These are phyloP conservation scores for Diprion similis DNA, from an alignment of 1,140 invertebrate species.

Conservation along the genomic window DNA sequence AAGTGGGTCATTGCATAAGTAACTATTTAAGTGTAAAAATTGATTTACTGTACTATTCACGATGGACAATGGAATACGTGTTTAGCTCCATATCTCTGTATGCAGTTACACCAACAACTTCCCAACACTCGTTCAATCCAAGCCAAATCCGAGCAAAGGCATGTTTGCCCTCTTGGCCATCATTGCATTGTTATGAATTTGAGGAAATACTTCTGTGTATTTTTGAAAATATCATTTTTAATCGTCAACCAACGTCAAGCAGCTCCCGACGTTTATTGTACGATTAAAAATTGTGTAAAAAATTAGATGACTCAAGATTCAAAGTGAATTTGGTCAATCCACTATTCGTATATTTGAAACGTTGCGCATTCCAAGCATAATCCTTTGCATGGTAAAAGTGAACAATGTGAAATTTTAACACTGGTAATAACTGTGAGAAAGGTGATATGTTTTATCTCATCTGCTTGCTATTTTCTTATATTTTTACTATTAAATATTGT, in stretches of 20 bases:
- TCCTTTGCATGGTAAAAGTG: background rate
- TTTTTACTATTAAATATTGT: background rate
- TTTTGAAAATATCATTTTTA: background rate
- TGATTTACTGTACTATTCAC: background rate
- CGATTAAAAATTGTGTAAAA: slow-evolving; percentile 10
- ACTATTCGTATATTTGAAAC: slow-evolving; percentile 8
- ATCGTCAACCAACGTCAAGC: slow-evolving; percentile 2
- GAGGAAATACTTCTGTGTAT: too few species aligned
- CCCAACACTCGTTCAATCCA: background rate
- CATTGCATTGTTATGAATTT: too few species aligned
- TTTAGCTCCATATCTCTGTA: slow-evolving; percentile 8
- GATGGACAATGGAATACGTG: background rate
- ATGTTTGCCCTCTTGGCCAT: too few species aligned
- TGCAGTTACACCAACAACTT: background rate
- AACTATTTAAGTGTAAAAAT: too few species aligned
- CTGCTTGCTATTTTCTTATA: slow-evolving; percentile 17
- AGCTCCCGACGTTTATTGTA: slow-evolving; percentile 12
- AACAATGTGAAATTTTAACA: background rate
- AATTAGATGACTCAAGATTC: background rate
- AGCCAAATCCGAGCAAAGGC: too few species aligned
- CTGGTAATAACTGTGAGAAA: background rate
- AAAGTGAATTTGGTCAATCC: slow-evolving; percentile 7
- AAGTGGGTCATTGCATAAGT: background rate
- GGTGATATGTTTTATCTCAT: background rate
- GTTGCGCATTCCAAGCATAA: slow-evolving; percentile 10